Percentiles rank a stretch among this genome's conserved stretches.
phyloP scores from a whole-genome alignment of 92 coral and sea anemone species.

The Epizoanthus ramosus region DNA sequence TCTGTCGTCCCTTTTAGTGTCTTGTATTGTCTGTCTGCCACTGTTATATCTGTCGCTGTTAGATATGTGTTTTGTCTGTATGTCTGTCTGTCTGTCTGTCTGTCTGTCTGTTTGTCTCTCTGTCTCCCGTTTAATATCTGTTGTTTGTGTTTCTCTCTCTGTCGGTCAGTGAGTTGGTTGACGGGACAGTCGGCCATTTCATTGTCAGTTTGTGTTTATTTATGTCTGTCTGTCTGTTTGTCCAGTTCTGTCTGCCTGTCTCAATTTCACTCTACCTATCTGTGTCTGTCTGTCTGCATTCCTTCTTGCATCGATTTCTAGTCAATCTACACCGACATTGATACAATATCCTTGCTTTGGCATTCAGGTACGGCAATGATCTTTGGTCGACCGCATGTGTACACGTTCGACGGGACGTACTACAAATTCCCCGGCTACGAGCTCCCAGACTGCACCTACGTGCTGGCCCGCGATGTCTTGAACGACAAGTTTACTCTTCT shows the following conservation, averaged over 20 bases:
- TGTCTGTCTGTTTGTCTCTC: not conserved
- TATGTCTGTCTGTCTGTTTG: not conserved
- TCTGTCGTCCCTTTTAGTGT: too few species aligned
- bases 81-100: not conserved
- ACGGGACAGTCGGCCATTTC: not conserved
- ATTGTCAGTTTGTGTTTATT: not conserved
- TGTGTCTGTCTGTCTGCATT: not conserved
- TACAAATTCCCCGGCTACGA: constrained; percentile 93
- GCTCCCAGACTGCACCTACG: constrained; percentile 85
- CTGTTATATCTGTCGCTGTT: not conserved
- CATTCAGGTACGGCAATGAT: constrained; percentile 91
- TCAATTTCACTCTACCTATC: not conserved
- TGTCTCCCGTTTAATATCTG: not conserved
- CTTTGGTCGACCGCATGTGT: constrained; percentile 94
- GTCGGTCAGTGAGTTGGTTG: not conserved
- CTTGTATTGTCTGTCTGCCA: too few species aligned
- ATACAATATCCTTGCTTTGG: not conserved
- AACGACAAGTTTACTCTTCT: constrained; percentile 89
- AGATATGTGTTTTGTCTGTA: not conserved
- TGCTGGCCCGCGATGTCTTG: constrained; percentile 92
- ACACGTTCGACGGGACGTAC: constrained; percentile 89
- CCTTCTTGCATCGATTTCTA: not conserved
- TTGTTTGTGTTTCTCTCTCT: not conserved
- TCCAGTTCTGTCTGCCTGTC: not conserved
- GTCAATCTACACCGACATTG: not conserved